Conservation (phyloP, 2,888 invertebrate species). For the Zaprionus obscuricornis region DNA sequence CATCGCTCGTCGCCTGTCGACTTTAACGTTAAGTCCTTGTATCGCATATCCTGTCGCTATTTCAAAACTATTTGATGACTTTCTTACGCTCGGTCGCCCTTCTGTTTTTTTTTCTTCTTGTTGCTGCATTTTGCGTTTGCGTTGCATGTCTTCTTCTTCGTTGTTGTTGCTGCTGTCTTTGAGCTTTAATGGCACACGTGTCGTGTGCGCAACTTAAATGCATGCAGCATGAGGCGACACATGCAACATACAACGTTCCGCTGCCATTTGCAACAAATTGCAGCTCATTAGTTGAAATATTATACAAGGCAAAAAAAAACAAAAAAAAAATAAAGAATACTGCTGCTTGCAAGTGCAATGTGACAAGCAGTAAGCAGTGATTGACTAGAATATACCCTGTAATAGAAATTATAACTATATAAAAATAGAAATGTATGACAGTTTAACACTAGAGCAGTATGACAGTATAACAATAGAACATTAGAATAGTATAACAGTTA, state of each 20-base stretch:
- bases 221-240: slow-evolving; percentile 36
- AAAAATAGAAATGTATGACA: no score
- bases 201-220: slow-evolving; percentile 50
- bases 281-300: slow-evolving; percentile 70
- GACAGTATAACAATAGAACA: no score
- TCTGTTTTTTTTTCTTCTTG: slow-evolving; percentile 53
- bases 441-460: no score
- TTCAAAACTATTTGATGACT: slow-evolving; percentile 66
- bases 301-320: slow-evolving; percentile 5
- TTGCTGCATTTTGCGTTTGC: slow-evolving; percentile 23
- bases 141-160: slow-evolving; percentile 21
- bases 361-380: no score
- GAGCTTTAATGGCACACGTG: slow-evolving; percentile 34
- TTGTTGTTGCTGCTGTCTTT: neutral
- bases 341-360: no score
- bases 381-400: no score
- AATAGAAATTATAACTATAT: no score
- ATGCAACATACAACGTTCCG: slow-evolving; percentile 42
- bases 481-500: no score
- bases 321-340: neutral
- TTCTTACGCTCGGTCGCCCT: slow-evolving; percentile 62
- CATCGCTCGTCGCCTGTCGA: slow-evolving; percentile 53
- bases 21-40: slow-evolving; percentile 39
- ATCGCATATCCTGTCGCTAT: slow-evolving; percentile 36
- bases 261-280: slow-evolving; percentile 72